Percentiles rank a stretch among this genome's conserved stretches.
Evolutionary conservation across 2,797 vertebrate species (phyloP).

Genomic region (Carapus acus): DNA sequence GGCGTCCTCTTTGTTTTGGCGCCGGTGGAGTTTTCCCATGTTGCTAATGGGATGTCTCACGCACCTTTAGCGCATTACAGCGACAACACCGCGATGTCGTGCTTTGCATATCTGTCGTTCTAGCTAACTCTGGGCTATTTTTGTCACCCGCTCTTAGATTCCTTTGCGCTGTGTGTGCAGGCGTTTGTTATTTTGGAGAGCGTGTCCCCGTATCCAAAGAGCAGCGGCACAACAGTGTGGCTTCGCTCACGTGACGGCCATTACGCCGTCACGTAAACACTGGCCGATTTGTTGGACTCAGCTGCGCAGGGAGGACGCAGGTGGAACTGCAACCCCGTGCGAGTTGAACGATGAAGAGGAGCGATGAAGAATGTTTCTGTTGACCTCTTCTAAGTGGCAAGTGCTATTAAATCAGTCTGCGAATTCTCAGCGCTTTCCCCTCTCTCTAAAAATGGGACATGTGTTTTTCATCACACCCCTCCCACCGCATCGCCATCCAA

Average conservation of each 20-base stretch:
- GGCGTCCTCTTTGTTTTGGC: constrained; percentile 7
- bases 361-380: neutral
- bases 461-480: neutral
- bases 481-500: neutral
- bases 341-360: neutral
- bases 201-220: too few relatives aligned
- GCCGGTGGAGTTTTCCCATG: constrained; percentile 23
- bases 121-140: too few relatives aligned
- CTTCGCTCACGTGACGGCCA: too few relatives aligned
- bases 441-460: constrained; percentile 10
- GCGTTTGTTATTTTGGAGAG: neutral
- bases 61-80: constrained; percentile 13
- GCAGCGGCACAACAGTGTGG: too few relatives aligned
- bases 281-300: too few relatives aligned
- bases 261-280: too few relatives aligned
- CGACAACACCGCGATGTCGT: constrained; percentile 5
- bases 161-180: neutral
- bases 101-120: constrained; percentile 24
- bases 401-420: neutral
- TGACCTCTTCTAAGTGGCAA: too few relatives aligned
- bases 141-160: neutral
- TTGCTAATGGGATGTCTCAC: constrained; percentile 43
- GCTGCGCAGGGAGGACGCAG: neutral
- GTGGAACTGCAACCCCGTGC: too few relatives aligned
- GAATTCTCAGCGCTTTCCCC: constrained; percentile 18